phyloP scores from a whole-genome alignment of 2,797 vertebrate species.

The Chaetodon trifasciatus region DNA sequence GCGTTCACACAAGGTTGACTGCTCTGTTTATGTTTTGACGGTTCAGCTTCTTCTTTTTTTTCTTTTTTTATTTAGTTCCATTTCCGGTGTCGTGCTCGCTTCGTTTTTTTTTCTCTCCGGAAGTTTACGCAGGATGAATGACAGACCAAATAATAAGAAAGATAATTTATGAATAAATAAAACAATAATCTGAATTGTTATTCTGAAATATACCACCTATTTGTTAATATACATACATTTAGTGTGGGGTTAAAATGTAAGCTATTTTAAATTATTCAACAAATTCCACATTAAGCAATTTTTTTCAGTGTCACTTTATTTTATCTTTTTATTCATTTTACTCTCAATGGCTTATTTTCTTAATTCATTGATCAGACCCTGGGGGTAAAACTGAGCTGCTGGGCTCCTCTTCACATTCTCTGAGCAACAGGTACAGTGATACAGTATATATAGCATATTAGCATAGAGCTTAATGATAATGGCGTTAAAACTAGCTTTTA shows the following conservation, averaged over 20 bases:
- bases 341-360: neutral
- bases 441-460: neutral
- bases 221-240: too few relatives aligned
- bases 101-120: conserved; percentile 52
- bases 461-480: neutral
- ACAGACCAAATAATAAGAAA: neutral
- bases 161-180: neutral
- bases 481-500: neutral
- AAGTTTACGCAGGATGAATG: conserved; percentile 43
- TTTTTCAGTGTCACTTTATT: neutral
- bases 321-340: neutral
- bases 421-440: neutral
- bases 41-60: conserved; percentile 65
- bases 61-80: conserved; percentile 58
- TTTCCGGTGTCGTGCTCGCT: conserved; percentile 77
- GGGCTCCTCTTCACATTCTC: neutral
- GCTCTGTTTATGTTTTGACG: conserved; percentile 87
- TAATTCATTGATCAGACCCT: too few relatives aligned
- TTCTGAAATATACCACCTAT: neutral
- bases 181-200: neutral
- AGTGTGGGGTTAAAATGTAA: neutral
- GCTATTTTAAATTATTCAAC: neutral
- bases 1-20: conserved; percentile 63
- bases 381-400: neutral
- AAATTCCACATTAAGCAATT: neutral